Evolutionary conservation across 2,797 vertebrate species (phyloP), one percentile per base, ranked within the genome.

Genomic region (Odontamblyopus lacepedii): DNA sequence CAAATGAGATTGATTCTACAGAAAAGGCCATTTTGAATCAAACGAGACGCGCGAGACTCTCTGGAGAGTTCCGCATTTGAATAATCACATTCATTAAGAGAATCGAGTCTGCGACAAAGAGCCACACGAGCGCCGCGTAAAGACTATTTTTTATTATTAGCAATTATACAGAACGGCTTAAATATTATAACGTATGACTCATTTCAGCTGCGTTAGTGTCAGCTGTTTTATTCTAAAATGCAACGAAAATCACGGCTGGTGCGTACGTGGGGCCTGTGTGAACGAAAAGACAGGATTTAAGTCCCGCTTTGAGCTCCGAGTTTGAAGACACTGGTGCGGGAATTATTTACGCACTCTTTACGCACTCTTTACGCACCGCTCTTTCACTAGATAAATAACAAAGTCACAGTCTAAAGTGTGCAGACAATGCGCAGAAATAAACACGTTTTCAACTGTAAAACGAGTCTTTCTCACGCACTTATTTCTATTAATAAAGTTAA

Each of bases 1-100:
- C 5, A 60, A 16, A 60, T 60, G 3, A 60, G 12, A 18, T 60
- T 60, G 13, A 18, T 60, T 30, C 4, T 60, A 60, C 30, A 18
- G 59, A 60, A 60, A 16, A 60, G 26, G 59, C 26, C 29, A 6
- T 60, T 60, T 30, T 57, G 23, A 60, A 26, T 19, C 16, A 35
- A 19, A 62, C 2, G 60, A n/a, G 60, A 7, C 6, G 8, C 29
- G 35, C 30, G 55, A 16, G 44, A 48, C 11, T 63, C 60, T 62
- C 60, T 62, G 60, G 61, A 38, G 61, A 38, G 1, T 11, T 19
- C 8, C 6, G 1, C 30, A 62, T 62, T 35, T n/a, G 61, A 63
- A 63, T 63, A 63, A 63, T 63, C 61, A 35, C 4, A n/a, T 62
- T 62, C 7, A 62, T 62, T 62, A 62, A 35, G 30, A 62, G 32